These are phyloP conservation scores for Poicephalus gulielmi DNA, from an alignment of 2,113 vertebrate species.

Conservation along the genomic window DNA sequence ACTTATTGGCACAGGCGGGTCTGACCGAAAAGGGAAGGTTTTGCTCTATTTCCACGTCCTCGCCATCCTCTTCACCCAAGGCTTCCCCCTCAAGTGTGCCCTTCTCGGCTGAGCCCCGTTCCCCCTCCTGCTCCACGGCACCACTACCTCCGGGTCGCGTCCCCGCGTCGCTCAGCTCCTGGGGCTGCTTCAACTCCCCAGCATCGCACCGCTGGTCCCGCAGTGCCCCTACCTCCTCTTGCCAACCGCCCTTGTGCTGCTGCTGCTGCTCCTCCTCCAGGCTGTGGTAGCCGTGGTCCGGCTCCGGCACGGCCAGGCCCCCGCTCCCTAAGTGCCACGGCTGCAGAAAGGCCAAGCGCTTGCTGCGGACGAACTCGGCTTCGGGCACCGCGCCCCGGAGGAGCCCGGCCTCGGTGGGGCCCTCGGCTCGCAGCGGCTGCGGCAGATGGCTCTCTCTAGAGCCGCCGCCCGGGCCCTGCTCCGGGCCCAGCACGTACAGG, in stretches of 20 bases:
- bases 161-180: neutral
- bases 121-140: neutral
- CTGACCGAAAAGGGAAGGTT: neutral
- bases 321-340: neutral
- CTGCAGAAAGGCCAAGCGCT: slow-evolving; percentile 71
- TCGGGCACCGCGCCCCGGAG: slow-evolving; percentile 54
- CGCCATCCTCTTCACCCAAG: neutral
- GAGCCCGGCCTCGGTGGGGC: neutral
- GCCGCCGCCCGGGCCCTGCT: neutral
- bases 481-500: neutral
- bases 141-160: neutral
- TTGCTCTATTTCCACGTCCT: neutral
- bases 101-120: neutral
- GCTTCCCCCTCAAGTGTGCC: neutral
- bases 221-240: rapidly evolving
- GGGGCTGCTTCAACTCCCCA: neutral
- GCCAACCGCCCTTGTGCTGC: neutral
- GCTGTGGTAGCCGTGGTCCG: slow-evolving; percentile 89
- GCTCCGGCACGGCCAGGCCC: slow-evolving; percentile 71
- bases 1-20: slow-evolving; percentile 83
- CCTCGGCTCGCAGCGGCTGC: slow-evolving; percentile 18
- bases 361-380: slow-evolving; percentile 55
- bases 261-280: slow-evolving; percentile 86
- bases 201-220: neutral
- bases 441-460: neutral